phyloP scores from a whole-genome alignment of 1,140 invertebrate species.

The Sweltsa coloradensis region DNA sequence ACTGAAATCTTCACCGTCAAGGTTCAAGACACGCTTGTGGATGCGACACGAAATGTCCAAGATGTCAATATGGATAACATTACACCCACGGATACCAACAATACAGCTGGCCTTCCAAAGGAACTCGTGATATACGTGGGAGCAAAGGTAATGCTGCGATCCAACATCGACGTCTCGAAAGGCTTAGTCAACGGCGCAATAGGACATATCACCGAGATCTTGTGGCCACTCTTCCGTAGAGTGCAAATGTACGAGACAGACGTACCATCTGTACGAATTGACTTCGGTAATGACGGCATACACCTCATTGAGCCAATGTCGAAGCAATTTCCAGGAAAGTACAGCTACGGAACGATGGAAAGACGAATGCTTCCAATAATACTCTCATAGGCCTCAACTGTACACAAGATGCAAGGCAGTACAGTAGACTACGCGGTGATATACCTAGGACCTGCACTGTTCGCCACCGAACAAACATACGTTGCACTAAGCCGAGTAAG shows the following conservation, averaged over 20 bases:
- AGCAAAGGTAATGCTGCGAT: slow-evolving; percentile 25
- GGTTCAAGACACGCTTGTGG: not conserved
- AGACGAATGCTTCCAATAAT: slow-evolving; percentile 27
- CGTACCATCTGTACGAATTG: not conserved
- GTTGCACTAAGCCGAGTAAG: too few species aligned
- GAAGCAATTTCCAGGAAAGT: slow-evolving; percentile 15
- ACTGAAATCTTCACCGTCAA: too few species aligned
- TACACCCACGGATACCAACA: not conserved
- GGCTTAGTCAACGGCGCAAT: slow-evolving; percentile 27
- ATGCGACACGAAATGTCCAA: not conserved
- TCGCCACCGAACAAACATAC: too few species aligned
- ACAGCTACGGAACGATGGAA: slow-evolving; percentile 19
- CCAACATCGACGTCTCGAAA: slow-evolving; percentile 24
- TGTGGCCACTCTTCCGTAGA: not conserved
- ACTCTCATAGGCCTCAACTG: slow-evolving; percentile 14
- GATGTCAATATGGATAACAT: not conserved
- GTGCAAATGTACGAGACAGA: not conserved
- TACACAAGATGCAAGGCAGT: slow-evolving; percentile 15
- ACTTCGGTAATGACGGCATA: not conserved
- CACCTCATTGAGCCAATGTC: slow-evolving; percentile 16
- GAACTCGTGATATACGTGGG: slow-evolving; percentile 10
- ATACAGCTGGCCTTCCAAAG: slow-evolving; percentile 3
- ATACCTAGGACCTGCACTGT: too few species aligned
- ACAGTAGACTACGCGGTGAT: too few species aligned
- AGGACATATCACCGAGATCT: slow-evolving; percentile 7